Percentiles rank a stretch among this genome's conserved stretches.
These are phyloP conservation scores for Polypedilum vanderplanki DNA, from an alignment of 1,140 invertebrate genomes.

Conservation along the genomic window DNA sequence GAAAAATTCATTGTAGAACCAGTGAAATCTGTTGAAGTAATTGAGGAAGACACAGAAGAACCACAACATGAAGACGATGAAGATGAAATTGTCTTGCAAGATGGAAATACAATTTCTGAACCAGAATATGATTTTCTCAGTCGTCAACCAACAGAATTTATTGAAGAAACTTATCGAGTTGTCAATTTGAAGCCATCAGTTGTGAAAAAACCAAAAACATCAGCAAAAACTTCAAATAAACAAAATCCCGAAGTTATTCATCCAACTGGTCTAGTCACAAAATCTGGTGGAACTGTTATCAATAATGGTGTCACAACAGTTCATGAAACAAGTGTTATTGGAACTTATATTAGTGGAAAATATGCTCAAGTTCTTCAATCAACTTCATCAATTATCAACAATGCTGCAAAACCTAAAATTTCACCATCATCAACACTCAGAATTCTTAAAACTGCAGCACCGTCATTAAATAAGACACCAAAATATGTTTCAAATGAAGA, in stretches of 20 bases:
- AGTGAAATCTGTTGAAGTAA: conserved; percentile 46
- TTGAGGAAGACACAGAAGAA: conserved; percentile 36
- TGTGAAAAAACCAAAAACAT: conserved; percentile 43
- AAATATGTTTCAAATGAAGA: conserved; percentile 49
- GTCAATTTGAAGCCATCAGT: conserved; percentile 46
- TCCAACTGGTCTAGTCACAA: conserved; percentile 70
- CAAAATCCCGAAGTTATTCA: conserved; percentile 50
- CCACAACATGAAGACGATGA: conserved; percentile 38
- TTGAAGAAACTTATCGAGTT: conserved; percentile 67
- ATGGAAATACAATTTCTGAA: conserved; percentile 61
- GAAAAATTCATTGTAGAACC: conserved; percentile 39
- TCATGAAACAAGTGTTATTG: conserved; percentile 80
- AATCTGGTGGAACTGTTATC: conserved; percentile 71
- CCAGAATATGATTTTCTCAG: conserved; percentile 78
- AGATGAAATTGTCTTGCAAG: conserved; percentile 45
- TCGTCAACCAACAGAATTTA: conserved; percentile 69
- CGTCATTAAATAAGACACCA: conserved; percentile 57
- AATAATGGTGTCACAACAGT: conserved; percentile 76
- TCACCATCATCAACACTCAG: conserved; percentile 56
- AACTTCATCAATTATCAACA: conserved; percentile 54
- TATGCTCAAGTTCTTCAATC: conserved; percentile 76
- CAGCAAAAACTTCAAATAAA: conserved; percentile 41
- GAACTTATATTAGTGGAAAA: conserved; percentile 79
- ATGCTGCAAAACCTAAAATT: conserved; percentile 50
- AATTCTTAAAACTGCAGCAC: conserved; percentile 66